Evolutionary conservation across 2,113 vertebrate species (phyloP), one percentile per base, ranked within the genome.

Genomic region (Chelonoidis abingdonii): DNA sequence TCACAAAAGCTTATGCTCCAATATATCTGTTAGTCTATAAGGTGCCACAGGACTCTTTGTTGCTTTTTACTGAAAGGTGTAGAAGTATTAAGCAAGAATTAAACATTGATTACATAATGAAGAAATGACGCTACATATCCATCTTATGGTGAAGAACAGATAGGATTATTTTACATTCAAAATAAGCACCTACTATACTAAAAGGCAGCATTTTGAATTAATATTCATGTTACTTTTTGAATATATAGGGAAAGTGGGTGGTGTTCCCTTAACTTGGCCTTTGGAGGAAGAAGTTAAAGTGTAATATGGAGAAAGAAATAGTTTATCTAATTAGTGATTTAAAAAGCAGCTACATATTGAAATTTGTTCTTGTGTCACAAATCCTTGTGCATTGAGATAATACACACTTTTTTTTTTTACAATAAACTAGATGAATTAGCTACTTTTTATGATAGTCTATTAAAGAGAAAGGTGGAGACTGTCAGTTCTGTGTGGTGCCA

Each of bases 11-110:
- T 49, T 10, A 49, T 49, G 47, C 47, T 49, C 47, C 10, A 49
- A 49, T 49, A 49, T 10, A 49, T 49, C 47, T 49, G 47, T 49
- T 49, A 49, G 9, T 49, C 47, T 49, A 49, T 10, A 49, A 49
- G 47, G 10, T 49, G 47, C 47, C 47, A 49, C 47, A 49, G 47
- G 47, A 49, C 47, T 49, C 10, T 47, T 47, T 44, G 44, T 44
- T 44, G 44, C 44, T 44, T 44, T 44, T 44, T 44, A 53, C 93
- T 93, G 83, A 90, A 96, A 94, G 90, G 31, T 31, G 93, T 47
- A 79, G 38, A 89, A 38, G 17, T 92, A 93, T 86, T 86, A 93
- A 90, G 83, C 25, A 89, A 72, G 29, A 98, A 95, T 91, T 93
- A 95, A 95, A 86, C 35, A 94, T 19, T 79, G 47, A 90, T 97